phyloP scores from a whole-genome alignment of 1,140 invertebrate species.

The Bombus huntii region DNA sequence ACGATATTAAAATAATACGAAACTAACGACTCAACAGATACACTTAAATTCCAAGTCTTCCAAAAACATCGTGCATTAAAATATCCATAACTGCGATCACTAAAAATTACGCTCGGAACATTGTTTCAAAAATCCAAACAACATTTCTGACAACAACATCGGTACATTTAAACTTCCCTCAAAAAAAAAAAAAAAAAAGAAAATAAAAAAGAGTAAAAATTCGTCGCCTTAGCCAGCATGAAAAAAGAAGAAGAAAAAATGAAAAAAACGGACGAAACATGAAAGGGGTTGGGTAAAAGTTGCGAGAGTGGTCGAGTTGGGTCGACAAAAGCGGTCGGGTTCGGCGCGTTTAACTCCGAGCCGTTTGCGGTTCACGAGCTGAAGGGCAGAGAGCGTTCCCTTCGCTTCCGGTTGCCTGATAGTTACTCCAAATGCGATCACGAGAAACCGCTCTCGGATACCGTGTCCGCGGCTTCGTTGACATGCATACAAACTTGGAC shows the following conservation, averaged over 20 bases:
- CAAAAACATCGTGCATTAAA: not conserved
- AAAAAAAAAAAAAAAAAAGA: not conserved
- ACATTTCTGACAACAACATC: not conserved
- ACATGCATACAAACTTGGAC: constrained; percentile 52
- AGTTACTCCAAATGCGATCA: constrained; percentile 32
- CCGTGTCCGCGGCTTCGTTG: constrained; percentile 32
- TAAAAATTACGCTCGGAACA: not conserved
- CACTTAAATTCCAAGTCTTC: no score
- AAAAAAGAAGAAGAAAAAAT: not conserved
- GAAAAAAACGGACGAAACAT: not conserved
- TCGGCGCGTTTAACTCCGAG: constrained; percentile 42
- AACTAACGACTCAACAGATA: no score
- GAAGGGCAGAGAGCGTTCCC: not conserved
- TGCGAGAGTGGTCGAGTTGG: not conserved
- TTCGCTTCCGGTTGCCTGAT: not conserved
- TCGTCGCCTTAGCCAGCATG: not conserved
- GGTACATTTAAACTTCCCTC: not conserved
- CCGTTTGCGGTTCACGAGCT: constrained; percentile 25
- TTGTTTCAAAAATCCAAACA: not conserved
- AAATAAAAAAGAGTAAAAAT: not conserved
- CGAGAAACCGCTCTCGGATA: constrained; percentile 33
- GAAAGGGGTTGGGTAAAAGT: not conserved
- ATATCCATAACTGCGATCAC: not conserved
- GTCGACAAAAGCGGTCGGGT: not conserved
- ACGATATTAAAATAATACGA: no score